Conservation (phyloP, 2,113 vertebrate species). For the Sylvilagus bachmani region DNA sequence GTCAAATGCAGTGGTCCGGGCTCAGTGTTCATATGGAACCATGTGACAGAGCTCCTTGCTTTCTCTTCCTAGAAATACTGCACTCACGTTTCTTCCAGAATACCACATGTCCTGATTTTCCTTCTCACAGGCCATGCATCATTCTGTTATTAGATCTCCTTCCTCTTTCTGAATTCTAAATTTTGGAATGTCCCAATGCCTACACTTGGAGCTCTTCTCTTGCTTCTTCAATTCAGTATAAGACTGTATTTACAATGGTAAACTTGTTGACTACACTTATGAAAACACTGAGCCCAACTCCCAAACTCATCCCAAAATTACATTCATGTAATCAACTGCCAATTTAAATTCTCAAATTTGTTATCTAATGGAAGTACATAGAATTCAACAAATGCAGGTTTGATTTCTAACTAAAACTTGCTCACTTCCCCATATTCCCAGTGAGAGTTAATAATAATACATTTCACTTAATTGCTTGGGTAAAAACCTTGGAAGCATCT, state of each 20-base stretch:
- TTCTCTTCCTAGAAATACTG: neutral
- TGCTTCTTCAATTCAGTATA: neutral
- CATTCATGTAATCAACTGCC: neutral
- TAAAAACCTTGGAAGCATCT: neutral
- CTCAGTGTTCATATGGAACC: neutral
- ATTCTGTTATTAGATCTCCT: neutral
- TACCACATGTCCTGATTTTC: neutral
- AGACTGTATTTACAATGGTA: neutral
- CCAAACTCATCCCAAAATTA: neutral
- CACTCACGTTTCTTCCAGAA: neutral
- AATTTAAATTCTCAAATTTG: slow-evolving; percentile 3
- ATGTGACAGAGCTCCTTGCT: neutral
- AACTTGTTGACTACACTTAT: neutral
- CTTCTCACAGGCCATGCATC: neutral
- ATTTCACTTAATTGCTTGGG: neutral
- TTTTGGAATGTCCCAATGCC: neutral
- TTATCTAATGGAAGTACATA: neutral
- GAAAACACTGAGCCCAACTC: neutral
- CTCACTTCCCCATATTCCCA: neutral
- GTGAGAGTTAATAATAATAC: neutral
- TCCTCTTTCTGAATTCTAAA: neutral
- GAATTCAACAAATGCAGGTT: neutral
- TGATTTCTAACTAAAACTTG: neutral
- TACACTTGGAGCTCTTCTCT: neutral
- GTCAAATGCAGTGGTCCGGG: neutral